These are phyloP conservation scores for Stenodera caucasica DNA, from an alignment of 2,888 invertebrate genomes.

Conservation along the genomic window DNA sequence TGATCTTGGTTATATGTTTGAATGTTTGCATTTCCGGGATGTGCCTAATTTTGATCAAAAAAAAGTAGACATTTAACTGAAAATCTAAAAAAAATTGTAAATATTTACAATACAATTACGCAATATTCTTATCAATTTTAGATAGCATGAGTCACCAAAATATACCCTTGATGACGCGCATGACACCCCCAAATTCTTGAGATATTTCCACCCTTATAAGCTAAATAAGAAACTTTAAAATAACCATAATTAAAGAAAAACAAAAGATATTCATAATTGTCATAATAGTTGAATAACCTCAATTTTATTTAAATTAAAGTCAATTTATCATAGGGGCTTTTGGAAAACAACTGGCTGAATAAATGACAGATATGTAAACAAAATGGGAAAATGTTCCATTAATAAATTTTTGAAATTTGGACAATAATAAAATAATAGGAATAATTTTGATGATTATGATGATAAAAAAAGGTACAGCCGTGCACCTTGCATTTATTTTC, in stretches of 20 bases:
- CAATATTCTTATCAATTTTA: conserved; percentile 5
- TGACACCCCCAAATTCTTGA: conserved; percentile 12
- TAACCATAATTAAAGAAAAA: too few species aligned
- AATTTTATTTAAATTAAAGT: conserved; percentile 6
- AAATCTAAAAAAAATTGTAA: background rate
- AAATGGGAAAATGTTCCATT: too few species aligned
- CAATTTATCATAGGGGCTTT: conserved; percentile 10
- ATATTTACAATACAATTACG: background rate
- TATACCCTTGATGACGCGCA: conserved; percentile 11
- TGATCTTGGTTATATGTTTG: too few species aligned
- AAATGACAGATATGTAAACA: background rate
- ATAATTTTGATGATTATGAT: too few species aligned
- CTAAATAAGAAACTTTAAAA: conserved; percentile 12
- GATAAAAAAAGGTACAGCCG: too few species aligned
- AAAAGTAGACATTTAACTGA: too few species aligned
- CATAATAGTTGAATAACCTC: conserved; percentile 4
- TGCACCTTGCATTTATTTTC: background rate
- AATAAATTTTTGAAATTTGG: too few species aligned
- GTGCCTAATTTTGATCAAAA: background rate
- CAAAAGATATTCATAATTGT: conserved; percentile 6
- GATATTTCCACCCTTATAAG: conserved; percentile 15
- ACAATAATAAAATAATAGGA: too few species aligned
- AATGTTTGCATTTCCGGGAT: background rate
- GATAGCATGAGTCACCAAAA: conserved; percentile 21
- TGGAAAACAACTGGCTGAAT: background rate